These are phyloP conservation scores for Passerculus sandwichensis DNA, from an alignment of 2,797 vertebrate genomes.

Conservation along the genomic window DNA sequence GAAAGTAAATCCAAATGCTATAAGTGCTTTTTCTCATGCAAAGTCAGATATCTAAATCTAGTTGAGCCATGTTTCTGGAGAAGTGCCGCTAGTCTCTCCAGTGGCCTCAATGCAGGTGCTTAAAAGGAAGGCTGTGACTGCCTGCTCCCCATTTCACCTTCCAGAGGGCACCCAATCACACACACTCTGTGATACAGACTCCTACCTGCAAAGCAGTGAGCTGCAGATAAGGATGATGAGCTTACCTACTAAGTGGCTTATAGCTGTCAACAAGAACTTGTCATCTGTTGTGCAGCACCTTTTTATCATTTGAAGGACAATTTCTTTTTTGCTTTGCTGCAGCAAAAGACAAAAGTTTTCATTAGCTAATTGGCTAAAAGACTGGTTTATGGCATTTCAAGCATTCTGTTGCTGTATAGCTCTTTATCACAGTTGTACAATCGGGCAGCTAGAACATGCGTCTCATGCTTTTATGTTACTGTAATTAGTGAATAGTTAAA, in stretches of 20 bases:
- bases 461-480: neutral
- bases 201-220: neutral
- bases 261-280: neutral
- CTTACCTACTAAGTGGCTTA: slow-evolving; percentile 48
- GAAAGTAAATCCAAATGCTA: neutral
- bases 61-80: neutral
- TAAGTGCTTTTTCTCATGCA: neutral
- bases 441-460: neutral
- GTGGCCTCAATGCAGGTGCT: neutral
- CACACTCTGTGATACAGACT: neutral
- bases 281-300: neutral
- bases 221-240: slow-evolving; percentile 13
- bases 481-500: neutral
- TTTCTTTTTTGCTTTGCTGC: neutral
- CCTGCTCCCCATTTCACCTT: neutral
- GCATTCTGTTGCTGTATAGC: neutral
- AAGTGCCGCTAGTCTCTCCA: neutral
- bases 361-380: neutral
- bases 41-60: neutral
- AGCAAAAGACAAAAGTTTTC: neutral
- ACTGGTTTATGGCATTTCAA: neutral
- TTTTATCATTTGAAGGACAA: neutral
- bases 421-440: neutral
- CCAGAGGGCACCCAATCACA: neutral
- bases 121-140: neutral